Evolutionary conservation across 2,113 vertebrate genomes (phyloP).

Genomic region (Piaya cayana): DNA sequence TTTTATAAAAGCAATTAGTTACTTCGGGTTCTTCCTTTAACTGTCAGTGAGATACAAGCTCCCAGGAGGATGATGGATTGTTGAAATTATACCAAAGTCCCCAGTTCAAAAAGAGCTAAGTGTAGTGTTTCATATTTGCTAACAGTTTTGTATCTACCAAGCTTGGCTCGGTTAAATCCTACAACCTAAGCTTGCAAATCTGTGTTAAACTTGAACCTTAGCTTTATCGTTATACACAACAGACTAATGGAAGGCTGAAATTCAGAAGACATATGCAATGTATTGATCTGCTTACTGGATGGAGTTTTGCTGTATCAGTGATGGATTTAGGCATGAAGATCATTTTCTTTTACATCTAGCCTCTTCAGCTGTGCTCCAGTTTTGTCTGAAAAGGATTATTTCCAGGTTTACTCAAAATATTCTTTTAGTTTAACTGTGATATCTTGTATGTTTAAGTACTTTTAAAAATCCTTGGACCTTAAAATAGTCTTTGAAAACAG

Average conservation of each 20-base stretch:
- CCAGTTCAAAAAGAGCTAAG: background rate
- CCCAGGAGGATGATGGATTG: background rate
- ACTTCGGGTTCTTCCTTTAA: background rate
- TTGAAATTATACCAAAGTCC: background rate
- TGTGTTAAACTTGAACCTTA: background rate
- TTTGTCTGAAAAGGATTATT: background rate
- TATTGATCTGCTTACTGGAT: background rate
- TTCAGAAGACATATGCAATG: background rate
- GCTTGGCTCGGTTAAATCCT: background rate
- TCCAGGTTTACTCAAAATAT: background rate
- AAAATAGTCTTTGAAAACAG: background rate
- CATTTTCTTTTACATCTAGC: background rate
- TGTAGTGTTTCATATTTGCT: accelerated
- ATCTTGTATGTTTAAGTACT: background rate
- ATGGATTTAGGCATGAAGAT: background rate
- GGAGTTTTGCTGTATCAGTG: background rate
- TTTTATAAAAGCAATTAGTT: background rate
- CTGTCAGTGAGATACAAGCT: background rate
- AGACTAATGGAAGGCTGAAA: background rate
- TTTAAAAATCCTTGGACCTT: background rate
- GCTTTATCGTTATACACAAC: background rate
- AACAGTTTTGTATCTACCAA: background rate
- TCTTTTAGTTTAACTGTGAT: background rate
- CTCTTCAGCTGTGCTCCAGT: background rate
- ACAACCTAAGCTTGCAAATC: background rate